These are phyloP conservation scores for Mastomys natalensis DNA, from an alignment of 2,113 vertebrate genomes.

Conservation along the genomic window DNA sequence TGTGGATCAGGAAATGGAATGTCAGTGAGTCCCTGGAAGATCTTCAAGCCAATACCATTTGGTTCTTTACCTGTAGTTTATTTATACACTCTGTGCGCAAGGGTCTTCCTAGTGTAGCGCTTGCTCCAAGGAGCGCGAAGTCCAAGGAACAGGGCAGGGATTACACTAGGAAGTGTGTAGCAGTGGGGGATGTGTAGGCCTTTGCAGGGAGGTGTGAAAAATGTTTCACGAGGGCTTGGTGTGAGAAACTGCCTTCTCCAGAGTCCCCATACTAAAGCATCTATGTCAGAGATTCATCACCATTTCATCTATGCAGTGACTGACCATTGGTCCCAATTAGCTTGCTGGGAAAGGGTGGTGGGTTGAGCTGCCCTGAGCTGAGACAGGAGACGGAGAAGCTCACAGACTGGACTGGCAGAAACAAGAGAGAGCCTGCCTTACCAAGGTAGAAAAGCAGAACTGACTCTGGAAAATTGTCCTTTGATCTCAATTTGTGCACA, in stretches of 20 bases:
- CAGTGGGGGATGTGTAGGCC: not conserved
- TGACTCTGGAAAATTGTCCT: not conserved
- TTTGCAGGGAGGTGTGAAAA: not conserved
- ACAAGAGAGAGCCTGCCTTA: not conserved
- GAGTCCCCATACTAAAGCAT: not conserved
- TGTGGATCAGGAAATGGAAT: not conserved
- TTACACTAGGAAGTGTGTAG: not conserved
- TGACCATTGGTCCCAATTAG: accelerated
- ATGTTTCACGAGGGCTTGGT: not conserved
- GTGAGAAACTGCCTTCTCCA: not conserved
- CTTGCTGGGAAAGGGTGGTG: not conserved
- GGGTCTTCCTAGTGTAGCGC: not conserved
- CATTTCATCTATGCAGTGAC: not conserved
- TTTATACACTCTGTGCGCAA: not conserved
- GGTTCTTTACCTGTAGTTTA: not conserved
- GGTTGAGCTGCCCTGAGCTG: accelerated
- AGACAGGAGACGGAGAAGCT: not conserved
- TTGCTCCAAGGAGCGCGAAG: not conserved
- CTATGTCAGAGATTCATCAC: not conserved
- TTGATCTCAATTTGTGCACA: not conserved
- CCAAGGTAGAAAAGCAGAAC: not conserved
- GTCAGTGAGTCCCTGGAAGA: not conserved
- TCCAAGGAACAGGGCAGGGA: not conserved
- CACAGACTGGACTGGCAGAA: not conserved
- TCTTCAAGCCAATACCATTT: not conserved